Base-by-base conservation (phyloP, 1,140 invertebrate species). In the Zaprionus gabonicus region DNA sequence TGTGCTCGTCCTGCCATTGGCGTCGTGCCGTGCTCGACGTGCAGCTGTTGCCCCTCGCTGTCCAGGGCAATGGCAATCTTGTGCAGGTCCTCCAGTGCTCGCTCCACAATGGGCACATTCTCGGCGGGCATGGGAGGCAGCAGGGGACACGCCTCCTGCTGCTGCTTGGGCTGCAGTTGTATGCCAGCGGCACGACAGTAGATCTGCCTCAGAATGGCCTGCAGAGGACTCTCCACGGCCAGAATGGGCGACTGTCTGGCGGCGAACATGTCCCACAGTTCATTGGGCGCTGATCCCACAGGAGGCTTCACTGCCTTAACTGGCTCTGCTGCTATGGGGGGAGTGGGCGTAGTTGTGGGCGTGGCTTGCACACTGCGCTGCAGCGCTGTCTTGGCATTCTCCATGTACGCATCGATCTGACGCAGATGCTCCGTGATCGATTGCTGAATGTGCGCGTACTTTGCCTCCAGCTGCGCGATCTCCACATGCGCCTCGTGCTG, bases 381-480 rank as follows among this genome's bases (percentile, higher is more conserved):
- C 55, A 92, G 57, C 13, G 91, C 91, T 3, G 64, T 67, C 68
- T 92, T 92, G 20, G 91, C 91, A 41, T 91, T 91, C 63, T 91
- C 83, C 90, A 92, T 92, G 38, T 92, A 92, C 4, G 86, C 69
- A 64, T 92, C 91, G 12, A 92, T 92, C 67, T 92, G 88, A 58
- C 79, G 78, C 34, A 92, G 77, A 57, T 92, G 91, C 70, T 91
- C 90, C 13, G 86, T 77, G 55, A 92, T 92, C n/a, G 91, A 92
- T 60, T 92, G 83, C 62, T 92, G 91, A 13, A 92, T 92, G 55
- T 90, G 79, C 1, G 80, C 91, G 59, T 91, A 92, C 71, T 92
- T 92, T 10, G 91, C 84, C 71, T 92, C 91, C 46, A 92, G 69
- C 10, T 88, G 80, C 4, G 91, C 82, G 36, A 92, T 92, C 71